A percentile compares a stretch with the other conserved stretches of the same genome.
Conservation (phyloP, 2,888 invertebrate species). For the Biston betularia region DNA sequence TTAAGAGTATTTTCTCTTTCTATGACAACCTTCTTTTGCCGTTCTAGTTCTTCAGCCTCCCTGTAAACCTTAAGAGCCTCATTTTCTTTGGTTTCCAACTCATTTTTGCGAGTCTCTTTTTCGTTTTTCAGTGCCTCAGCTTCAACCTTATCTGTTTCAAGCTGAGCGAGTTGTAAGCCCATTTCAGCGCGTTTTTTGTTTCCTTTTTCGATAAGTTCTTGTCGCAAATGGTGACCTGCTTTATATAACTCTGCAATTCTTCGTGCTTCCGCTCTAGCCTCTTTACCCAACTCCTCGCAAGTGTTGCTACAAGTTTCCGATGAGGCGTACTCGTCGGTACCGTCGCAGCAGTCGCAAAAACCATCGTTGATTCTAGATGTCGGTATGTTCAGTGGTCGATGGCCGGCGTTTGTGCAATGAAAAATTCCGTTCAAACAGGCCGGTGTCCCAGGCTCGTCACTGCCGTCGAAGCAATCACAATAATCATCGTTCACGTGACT, state of each 20-base stretch:
- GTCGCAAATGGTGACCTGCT: conserved; percentile 91
- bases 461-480: conserved; percentile 96
- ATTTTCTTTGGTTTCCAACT: conserved; percentile 90
- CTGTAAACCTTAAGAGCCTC: conserved; percentile 92
- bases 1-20: conserved; percentile 84
- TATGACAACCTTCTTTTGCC: conserved; percentile 84
- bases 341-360: conserved; percentile 97
- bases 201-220: conserved; percentile 91
- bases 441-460: conserved; percentile 96
- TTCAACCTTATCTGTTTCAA: conserved; percentile 90
- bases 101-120: conserved; percentile 90
- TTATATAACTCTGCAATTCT: conserved; percentile 90
- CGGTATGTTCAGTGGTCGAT: conserved; percentile 91
- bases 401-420: conserved; percentile 93
- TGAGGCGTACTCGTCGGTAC: conserved; percentile 92
- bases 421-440: conserved; percentile 97
- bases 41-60: conserved; percentile 88
- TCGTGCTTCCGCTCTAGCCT: conserved; percentile 91
- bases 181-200: conserved; percentile 91
- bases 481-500: conserved; percentile 95
- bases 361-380: conserved; percentile 97
- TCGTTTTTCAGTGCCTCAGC: conserved; percentile 93
- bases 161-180: conserved; percentile 88
- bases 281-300: conserved; percentile 92
- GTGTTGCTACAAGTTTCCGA: conserved; percentile 90